Evolutionary conservation across 2,113 vertebrate genomes (phyloP), one percentile per base, ranked within the genome.

Genomic region (Sylvilagus bachmani): DNA sequence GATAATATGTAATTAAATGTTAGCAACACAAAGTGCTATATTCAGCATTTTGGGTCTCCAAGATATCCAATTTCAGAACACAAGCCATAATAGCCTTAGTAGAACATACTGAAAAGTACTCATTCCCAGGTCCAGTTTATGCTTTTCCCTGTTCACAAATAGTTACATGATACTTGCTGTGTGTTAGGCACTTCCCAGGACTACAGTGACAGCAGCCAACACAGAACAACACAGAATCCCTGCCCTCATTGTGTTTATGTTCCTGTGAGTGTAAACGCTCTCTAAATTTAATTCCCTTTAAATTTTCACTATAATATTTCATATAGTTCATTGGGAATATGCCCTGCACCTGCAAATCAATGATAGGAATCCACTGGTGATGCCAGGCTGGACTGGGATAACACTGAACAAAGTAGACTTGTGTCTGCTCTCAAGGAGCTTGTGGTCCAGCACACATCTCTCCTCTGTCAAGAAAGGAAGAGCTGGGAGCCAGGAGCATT

Each of bases 311-410:
- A 44, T 29, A 27, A 64, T 24, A 17, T 10, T 89, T 73, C 49
- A 44, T 49, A 33, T 16, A 91, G 61, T 67, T 85, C 51, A 19
- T 19, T 79, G n/a, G 25, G 24, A 95, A 90, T 94, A 90, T 84
- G 13, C 8, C 19, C 21, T 51, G 9, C n/a, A 21, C 31, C 67
- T 93, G 24, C 11, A 86, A 80, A 75, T 24, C 12, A 49, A 3
- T 61, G 62, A 55, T 21, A 2, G 27, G 49, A 66, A n/a, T 49
- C 80, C 29, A 16, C 44, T 74, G 62, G 25, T 61, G 51, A 79
- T 75, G 55, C 9, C 33, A 27, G 21, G 71, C 24, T 70, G 24
- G 58, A 69, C 10, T 74, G 38, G 10, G 4, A 10, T 62, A 6
- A 31, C 66, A 38, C 36, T 55, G 49, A 92, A 24, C 3, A 61